Base-by-base conservation (phyloP, 2,113 vertebrate species). In the Tapirus terrestris region DNA sequence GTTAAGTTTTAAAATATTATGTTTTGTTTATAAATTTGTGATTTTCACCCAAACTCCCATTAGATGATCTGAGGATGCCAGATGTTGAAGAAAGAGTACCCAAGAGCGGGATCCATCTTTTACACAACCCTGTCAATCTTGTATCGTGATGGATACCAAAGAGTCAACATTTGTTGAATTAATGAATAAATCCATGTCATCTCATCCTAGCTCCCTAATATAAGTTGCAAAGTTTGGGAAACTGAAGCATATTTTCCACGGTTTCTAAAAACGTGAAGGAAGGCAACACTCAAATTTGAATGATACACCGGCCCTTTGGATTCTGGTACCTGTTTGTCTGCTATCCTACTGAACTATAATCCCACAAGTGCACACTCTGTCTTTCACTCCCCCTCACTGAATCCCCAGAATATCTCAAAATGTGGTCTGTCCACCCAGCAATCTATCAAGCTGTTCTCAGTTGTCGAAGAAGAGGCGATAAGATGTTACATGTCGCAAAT, bases 221-320 rank as follows among this genome's bases (percentile, higher is more conserved):
- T 20, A 77, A 68, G 48, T 65, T 60, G 36, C 43, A 31, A 16
- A 63, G 14, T 11, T 29, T 31, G 36, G 43, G 45, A 58, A 63
- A 48, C 2, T 7, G 36, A 18, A 0, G 2, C 12, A 1, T 16
- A 29, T 61, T 63, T 86, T 31, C 72, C 20, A 4, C 0, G 1
- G 45, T n/a, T 61, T 29, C 89, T 87, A 20, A 45, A n/a, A 27
- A 6, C 0, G 8, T 11, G 20, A 6, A 14, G 9, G 5, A 36
- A 33, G 27, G 58, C 17, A 18, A 18, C 10, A 0, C 2, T 80
- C 31, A 25, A 0, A 6, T 0, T 2, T 18, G 65, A 58, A 7
- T 45, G 36, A 20, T n/a, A 3, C 17, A 36, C 17, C 3, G 23
- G 61, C 53, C 73, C n/a, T 33, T 3, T n/a, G 29, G 21, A 3